Conservation (phyloP, 2,113 vertebrate genomes). For the Oreochromis tanganicae region DNA sequence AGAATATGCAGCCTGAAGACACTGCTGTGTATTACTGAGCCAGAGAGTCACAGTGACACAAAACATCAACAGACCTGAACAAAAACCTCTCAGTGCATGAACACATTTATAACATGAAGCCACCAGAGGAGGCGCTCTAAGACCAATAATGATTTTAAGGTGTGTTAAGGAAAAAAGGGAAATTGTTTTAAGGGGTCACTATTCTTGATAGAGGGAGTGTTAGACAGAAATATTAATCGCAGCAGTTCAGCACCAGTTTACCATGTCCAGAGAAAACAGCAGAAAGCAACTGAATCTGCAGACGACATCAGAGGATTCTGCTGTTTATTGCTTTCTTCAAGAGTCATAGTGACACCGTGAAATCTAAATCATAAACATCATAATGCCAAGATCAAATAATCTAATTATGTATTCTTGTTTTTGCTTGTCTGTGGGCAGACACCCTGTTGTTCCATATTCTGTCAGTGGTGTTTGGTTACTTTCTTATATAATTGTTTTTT, state of each 20-base stretch:
- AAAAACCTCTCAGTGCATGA: neutral
- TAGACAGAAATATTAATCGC: neutral
- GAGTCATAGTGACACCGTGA: fast-evolving
- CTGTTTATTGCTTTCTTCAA: fast-evolving
- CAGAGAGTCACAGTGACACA: neutral
- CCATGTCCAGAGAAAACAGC: neutral
- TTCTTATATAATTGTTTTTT: neutral
- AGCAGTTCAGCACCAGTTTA: neutral
- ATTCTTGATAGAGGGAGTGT: neutral
- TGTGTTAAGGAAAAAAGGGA: neutral
- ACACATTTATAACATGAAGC: neutral
- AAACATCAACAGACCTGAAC: neutral
- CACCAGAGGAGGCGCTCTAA: fast-evolving
- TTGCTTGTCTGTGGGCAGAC: neutral
- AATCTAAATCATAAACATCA: neutral
- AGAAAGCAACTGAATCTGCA: neutral
- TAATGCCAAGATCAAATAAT: neutral
- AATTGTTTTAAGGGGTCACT: fast-evolving
- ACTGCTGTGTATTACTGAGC: neutral
- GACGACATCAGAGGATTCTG: fast-evolving
- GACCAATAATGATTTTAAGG: neutral
- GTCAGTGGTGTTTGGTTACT: neutral
- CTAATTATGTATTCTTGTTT: neutral
- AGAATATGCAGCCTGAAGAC: neutral
- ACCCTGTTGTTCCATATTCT: fast-evolving